Conservation (phyloP, 23 tunicate genomes). For the Halocynthia aurantium region DNA sequence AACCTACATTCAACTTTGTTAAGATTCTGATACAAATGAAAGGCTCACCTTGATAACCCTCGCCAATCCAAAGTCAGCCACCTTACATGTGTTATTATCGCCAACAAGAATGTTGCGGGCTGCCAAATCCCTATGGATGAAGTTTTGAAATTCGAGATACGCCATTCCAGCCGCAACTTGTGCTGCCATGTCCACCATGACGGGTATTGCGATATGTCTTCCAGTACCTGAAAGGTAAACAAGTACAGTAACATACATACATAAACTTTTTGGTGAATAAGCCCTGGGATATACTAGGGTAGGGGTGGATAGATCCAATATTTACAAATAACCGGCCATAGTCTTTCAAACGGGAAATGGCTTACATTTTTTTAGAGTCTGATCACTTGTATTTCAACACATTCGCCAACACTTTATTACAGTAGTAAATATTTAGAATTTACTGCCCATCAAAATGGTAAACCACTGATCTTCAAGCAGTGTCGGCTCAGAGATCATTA, state of each 20-base stretch:
- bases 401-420: too few species aligned
- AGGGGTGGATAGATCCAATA: background rate
- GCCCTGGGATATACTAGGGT: background rate
- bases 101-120: slow-evolving; percentile 94
- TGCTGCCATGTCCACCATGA: slow-evolving; percentile 84
- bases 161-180: slow-evolving; percentile 97
- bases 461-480: too few species aligned
- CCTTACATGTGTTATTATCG: slow-evolving; percentile 84
- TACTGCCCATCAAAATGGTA: too few species aligned
- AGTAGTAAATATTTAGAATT: too few species aligned
- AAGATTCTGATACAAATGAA: too few species aligned
- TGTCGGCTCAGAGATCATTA: too few species aligned
- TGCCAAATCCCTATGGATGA: slow-evolving; percentile 93
- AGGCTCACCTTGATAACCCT: slow-evolving; percentile 61
- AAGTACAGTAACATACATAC: background rate
- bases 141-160: slow-evolving; percentile 71
- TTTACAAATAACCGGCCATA: background rate
- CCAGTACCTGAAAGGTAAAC: slow-evolving; percentile 40
- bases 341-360: background rate
- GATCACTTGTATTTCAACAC: too few species aligned
- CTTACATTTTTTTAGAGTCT: too few species aligned
- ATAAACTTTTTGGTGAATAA: background rate
- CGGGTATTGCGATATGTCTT: slow-evolving; percentile 26
- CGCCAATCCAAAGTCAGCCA: slow-evolving; percentile 97
- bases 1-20: too few species aligned